Base-by-base conservation (phyloP, 2,888 invertebrate genomes). In the Timema cristinae region DNA sequence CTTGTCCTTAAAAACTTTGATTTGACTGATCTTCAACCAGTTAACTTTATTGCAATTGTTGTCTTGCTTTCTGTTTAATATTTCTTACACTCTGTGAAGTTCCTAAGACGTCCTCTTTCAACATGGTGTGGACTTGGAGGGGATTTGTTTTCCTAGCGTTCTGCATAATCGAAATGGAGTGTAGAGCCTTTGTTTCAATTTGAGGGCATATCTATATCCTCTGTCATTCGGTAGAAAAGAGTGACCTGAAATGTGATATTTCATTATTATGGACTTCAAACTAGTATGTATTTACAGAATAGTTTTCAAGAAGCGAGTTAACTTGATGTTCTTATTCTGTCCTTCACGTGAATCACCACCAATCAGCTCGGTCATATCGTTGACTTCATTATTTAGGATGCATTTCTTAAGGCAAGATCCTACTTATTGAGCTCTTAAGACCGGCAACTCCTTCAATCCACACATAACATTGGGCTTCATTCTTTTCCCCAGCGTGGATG, bases 361-460 rank as follows among this genome's bases (percentile, higher is more conserved):
- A 49, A 67, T 52, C 11, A 67, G 13, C n/a, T 67, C 9, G 11
- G 67, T 67, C 8, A 7, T 7, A 13, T 49, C 15, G 2, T 47
- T 50, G 11, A 13, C 15, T 48, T 6, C 50, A 67, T 47, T 67
- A 13, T 11, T 51, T n/a, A 75, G 68, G 61, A 78, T 76, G 73
- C 75, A 73, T 72, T 76, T 72, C 63, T 74, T 71, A 32, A 79
- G 66, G 71, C 77, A 79, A 11, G 77, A 77, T 6, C 75, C 76
- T 52, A 79, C 75, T 71, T 78, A 78, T 68, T 78, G 77, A n/a
- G 77, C 76, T 2, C 56, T n/a, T 77, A 52, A 78, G 68, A 8
- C 78, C 78, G 47, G 77, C 78, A 51, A 67, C 67, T 11, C 77
- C 75, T 69, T 79, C 78, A 48, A 74, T 74, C 78, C 78, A 79